These are phyloP conservation scores for Hydrotaea cyrtoneurina DNA, from an alignment of 2,888 invertebrate species.

Conservation along the genomic window DNA sequence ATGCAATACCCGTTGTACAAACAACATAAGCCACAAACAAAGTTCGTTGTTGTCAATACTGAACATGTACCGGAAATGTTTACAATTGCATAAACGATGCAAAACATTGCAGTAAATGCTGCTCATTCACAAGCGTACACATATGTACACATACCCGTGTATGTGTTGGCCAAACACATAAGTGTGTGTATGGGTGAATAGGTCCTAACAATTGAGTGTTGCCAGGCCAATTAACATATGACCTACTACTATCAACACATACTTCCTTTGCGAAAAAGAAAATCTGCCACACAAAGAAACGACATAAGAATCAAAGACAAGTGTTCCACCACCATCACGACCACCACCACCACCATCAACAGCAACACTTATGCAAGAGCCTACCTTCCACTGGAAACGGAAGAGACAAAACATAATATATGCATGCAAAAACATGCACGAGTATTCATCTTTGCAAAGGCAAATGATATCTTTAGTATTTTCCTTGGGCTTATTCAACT, in stretches of 20 bases:
- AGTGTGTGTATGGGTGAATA: slow-evolving; percentile 37
- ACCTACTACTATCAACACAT: slow-evolving; percentile 48
- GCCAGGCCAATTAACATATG: slow-evolving; percentile 66
- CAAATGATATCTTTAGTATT: slow-evolving; percentile 40
- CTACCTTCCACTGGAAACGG: slow-evolving; percentile 37
- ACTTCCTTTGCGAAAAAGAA: not conserved
- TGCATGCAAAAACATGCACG: slow-evolving; percentile 34
- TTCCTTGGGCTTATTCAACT: not conserved
- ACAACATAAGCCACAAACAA: slow-evolving; percentile 56
- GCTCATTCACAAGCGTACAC: slow-evolving; percentile 6
- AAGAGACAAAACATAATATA: slow-evolving; percentile 46
- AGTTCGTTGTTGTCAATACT: slow-evolving; percentile 61
- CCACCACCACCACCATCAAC: not conserved
- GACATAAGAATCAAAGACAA: slow-evolving; percentile 9
- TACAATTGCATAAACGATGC: slow-evolving; percentile 66
- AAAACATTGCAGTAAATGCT: slow-evolving; percentile 66
- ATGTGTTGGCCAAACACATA: not conserved
- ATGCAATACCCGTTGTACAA: not conserved
- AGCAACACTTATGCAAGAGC: not conserved
- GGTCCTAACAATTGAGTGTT: slow-evolving; percentile 57
- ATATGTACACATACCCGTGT: not conserved
- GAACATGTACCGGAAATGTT: slow-evolving; percentile 66
- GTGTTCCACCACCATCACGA: not conserved
- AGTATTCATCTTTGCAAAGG: slow-evolving; percentile 37
- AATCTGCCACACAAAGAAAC: not conserved